phyloP scores from a whole-genome alignment of 2,113 vertebrate genomes.

The Climacteris rufus region DNA sequence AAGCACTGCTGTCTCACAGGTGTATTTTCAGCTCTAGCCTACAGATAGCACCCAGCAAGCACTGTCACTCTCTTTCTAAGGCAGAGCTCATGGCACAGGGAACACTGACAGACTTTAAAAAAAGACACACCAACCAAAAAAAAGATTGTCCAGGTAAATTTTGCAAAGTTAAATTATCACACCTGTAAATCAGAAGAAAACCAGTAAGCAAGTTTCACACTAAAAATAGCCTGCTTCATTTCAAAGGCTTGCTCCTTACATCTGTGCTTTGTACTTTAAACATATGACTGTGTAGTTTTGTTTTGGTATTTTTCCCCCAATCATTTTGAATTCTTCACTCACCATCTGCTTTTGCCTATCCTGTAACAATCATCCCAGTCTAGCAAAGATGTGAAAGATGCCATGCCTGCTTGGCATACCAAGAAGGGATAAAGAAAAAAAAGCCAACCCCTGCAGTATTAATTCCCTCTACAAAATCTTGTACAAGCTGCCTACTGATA shows the following conservation, averaged over 20 bases:
- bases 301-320: constrained; percentile 52
- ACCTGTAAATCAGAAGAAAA: constrained; percentile 53
- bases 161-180: constrained; percentile 19
- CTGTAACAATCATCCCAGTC: constrained; percentile 59
- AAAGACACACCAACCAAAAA: not conserved
- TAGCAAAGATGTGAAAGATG: constrained; percentile 64
- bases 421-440: constrained; percentile 15
- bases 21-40: constrained; percentile 10
- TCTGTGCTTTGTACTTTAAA: constrained; percentile 48
- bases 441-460: constrained; percentile 48
- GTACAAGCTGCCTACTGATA: constrained; percentile 79
- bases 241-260: constrained; percentile 46
- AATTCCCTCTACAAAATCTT: constrained; percentile 67
- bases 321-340: constrained; percentile 55
- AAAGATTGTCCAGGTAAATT: constrained; percentile 46
- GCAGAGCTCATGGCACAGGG: constrained; percentile 6
- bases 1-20: not conserved
- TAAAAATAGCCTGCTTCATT: constrained; percentile 29
- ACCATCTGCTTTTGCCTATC: constrained; percentile 74
- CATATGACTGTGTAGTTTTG: constrained; percentile 33
- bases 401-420: constrained; percentile 41
- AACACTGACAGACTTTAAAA: constrained; percentile 41
- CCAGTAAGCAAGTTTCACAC: constrained; percentile 52
- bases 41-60: not conserved
- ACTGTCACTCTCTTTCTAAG: constrained; percentile 20